A percentile compares a stretch with the other conserved stretches of the same genome.
These are phyloP conservation scores for Asteroscopus sphinx DNA, from an alignment of 2,888 invertebrate species.

Conservation along the genomic window DNA sequence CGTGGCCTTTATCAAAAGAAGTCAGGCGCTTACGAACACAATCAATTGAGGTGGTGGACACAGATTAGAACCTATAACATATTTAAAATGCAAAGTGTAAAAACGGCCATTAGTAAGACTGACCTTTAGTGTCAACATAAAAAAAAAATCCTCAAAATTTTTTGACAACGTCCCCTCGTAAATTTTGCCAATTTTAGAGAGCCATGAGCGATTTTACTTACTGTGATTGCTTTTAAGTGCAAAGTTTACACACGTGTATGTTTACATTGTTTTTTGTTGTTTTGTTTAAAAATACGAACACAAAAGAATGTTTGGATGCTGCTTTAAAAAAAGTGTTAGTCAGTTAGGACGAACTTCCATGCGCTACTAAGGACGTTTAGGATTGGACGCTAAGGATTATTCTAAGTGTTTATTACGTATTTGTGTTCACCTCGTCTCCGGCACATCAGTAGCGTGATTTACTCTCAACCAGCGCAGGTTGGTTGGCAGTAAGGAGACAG, in stretches of 20 bases:
- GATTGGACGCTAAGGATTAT: conserved; percentile 60
- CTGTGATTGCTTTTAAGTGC: conserved; percentile 26
- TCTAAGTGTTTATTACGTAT: conserved; percentile 70
- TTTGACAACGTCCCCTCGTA: neutral
- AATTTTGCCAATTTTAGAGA: neutral
- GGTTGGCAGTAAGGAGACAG: conserved; percentile 83
- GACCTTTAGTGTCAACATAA: conserved; percentile 8
- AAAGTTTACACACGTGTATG: conserved; percentile 27
- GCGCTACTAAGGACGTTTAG: conserved; percentile 66
- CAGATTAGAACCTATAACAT: no score
- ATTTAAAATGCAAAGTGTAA: no score
- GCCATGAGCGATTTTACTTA: conserved; percentile 19
- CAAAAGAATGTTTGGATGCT: conserved; percentile 59
- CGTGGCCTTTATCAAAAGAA: no score
- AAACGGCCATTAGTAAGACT: conserved; percentile 30
- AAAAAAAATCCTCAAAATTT: neutral
- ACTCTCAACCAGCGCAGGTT: conserved; percentile 83
- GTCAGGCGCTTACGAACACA: no score
- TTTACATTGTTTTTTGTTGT: conserved; percentile 8
- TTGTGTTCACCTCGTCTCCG: conserved; percentile 77
- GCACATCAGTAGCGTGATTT: conserved; percentile 64
- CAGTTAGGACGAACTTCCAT: conserved; percentile 53
- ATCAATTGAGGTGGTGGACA: no score
- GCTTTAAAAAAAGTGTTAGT: conserved; percentile 46
- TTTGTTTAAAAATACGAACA: conserved; percentile 23